Base-by-base conservation (phyloP, 64 coral and sea anemone genomes). In the Porites lutea region DNA sequence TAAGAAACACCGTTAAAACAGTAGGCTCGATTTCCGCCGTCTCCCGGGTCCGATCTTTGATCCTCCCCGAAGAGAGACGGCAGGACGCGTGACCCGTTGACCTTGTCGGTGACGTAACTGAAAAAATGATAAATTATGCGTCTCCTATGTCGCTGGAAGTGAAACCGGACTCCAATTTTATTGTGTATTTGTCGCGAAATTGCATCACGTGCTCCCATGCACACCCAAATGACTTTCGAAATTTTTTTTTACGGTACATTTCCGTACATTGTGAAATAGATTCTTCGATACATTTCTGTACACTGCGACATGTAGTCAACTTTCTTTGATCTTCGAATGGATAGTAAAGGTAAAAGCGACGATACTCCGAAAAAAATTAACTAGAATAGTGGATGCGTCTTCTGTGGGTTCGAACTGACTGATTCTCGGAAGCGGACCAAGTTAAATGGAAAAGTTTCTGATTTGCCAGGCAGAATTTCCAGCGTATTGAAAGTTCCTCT, bases 311-410 rank as follows among this genome's bases (percentile, higher is more conserved):
- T 71, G 10, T 37, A 27, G 68, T 71, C 27, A 71, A 37, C 19
- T 71, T 9, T 27, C n/a, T 71, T 71, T 22, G 8, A 27, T 71
- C 4, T 27, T 71, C 22, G 22, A 71, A 71, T 71, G 68, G n/a
- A 80, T 80, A 52, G 78, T 11, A 19, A 4, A 80, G 5, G 78
- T 58, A 4, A 8, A 55, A 80, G 13, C 52, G 59, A 80, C 27
- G 78, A 20, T 80, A 80, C 77, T 7, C 77, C 77, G 23, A 80
- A 5, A 10, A 79, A 80, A 80, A 58, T 80, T 80, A 54, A 59
- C 47, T 7, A 12, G 59, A 54, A 80, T 80, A 59, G 9, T 80
- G 52, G 78, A 53, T 80, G 49, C 18, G 78, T 59, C 22, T 61
- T 59, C 19, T 59, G 59, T 59, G 47, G 59, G 8, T 80, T 8